Conservation (phyloP, 2,888 invertebrate genomes). For the Lamellibrachia satsuma region DNA sequence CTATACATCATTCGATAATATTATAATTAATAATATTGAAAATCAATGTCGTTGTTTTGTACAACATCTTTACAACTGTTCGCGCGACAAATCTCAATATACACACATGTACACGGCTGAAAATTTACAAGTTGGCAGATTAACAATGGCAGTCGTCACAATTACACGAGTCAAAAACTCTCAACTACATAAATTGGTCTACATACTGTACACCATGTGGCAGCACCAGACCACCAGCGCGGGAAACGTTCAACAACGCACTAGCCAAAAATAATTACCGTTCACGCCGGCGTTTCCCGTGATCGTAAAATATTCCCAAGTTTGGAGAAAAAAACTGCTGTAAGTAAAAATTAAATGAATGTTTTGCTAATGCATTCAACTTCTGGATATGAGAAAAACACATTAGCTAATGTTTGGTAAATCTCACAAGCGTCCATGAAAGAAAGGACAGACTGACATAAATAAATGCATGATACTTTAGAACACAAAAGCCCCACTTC, state of each 20-base stretch:
- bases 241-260: constrained; percentile 12
- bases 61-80: constrained; percentile 13
- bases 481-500: neutral
- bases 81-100: constrained; percentile 17
- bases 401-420: neutral
- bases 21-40: constrained; percentile 3
- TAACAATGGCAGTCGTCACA: neutral
- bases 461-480: neutral
- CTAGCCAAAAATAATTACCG: neutral
- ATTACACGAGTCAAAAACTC: neutral
- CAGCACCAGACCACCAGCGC: neutral
- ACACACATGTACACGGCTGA: constrained; percentile 6
- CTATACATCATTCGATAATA: neutral
- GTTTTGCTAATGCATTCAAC: neutral
- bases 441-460: neutral
- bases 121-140: constrained; percentile 13
- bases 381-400: neutral
- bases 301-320: neutral
- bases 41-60: neutral
- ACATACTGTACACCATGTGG: constrained; percentile 5
- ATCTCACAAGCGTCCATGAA: neutral
- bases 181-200: neutral
- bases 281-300: neutral
- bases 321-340: neutral
- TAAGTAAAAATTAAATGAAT: neutral